Evolutionary conservation across 2,113 vertebrate genomes (phyloP).

Genomic region (Felis chaus): DNA sequence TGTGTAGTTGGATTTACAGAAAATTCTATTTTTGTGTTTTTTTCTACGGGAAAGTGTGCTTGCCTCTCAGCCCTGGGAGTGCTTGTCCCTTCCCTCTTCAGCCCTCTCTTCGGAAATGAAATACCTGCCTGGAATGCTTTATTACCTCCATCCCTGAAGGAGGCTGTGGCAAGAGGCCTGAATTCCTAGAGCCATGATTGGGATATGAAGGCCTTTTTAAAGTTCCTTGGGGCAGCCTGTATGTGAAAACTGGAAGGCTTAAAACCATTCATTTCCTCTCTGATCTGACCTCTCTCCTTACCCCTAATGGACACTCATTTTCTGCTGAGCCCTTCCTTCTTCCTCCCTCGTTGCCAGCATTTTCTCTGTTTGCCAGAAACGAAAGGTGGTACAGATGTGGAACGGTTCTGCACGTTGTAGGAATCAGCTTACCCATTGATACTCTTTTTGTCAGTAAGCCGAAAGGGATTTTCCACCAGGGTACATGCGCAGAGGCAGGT

Average conservation of each 20-base stretch:
- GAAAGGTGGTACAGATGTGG: neutral
- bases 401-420: neutral
- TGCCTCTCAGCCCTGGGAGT: neutral
- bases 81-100: neutral
- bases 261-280: neutral
- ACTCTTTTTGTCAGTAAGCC: neutral
- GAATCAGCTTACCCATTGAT: neutral
- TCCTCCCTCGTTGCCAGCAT: neutral
- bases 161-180: neutral
- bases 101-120: neutral
- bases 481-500: neutral
- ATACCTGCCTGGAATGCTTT: neutral
- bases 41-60: neutral
- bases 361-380: neutral
- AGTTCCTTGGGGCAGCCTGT: neutral
- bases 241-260: neutral
- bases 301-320: neutral
- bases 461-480: neutral
- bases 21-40: neutral
- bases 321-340: neutral
- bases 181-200: neutral
- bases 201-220: neutral
- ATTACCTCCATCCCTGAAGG: neutral
- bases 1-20: neutral
- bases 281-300: neutral